Percentiles rank a stretch among this genome's conserved stretches.
These are phyloP conservation scores for Bufo bufo DNA, from an alignment of 2,113 vertebrate genomes.

Conservation along the genomic window DNA sequence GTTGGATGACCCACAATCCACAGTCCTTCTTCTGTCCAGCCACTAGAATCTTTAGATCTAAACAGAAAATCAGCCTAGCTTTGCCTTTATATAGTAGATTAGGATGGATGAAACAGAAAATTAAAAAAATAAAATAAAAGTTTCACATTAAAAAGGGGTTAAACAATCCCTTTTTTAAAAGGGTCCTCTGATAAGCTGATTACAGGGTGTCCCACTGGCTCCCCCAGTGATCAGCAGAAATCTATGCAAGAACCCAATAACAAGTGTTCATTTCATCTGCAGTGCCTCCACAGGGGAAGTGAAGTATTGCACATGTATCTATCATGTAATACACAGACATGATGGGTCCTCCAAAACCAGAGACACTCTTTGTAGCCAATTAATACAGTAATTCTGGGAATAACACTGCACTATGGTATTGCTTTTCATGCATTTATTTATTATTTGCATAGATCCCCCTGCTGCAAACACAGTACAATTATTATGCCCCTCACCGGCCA, in stretches of 20 bases:
- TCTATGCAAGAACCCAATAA: neutral
- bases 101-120: too few species aligned
- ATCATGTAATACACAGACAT: neutral
- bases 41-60: too few species aligned
- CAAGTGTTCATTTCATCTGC: neutral
- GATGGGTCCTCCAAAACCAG: neutral
- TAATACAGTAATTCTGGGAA: too few species aligned
- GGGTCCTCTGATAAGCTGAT: too few species aligned
- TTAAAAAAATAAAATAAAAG: too few species aligned
- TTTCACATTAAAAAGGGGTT: too few species aligned
- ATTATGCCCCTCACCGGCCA: neutral
- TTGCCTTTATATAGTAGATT: too few species aligned
- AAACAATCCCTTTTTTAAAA: too few species aligned
- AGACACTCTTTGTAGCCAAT: neutral
- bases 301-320: neutral
- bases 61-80: too few species aligned
- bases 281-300: neutral
- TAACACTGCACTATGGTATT: neutral
- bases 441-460: neutral
- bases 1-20: too few species aligned
- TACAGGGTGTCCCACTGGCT: too few species aligned
- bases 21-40: too few species aligned
- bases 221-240: neutral
- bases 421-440: neutral
- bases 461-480: neutral